phyloP scores from a whole-genome alignment of 2,797 vertebrate genomes.

The Peromyscus attwateri region DNA sequence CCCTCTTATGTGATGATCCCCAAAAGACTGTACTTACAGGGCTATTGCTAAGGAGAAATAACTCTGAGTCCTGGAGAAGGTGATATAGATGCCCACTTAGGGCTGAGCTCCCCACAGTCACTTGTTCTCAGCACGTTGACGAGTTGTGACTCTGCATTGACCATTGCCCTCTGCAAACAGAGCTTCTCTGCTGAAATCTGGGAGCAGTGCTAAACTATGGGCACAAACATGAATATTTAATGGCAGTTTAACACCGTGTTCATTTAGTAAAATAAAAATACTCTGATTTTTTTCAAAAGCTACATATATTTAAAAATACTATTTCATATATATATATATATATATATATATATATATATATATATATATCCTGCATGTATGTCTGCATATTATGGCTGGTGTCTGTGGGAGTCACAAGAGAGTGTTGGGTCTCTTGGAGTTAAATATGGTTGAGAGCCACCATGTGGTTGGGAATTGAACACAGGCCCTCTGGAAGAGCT shows the following conservation, averaged over 20 bases:
- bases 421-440: neutral
- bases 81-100: neutral
- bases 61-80: neutral
- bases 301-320: neutral
- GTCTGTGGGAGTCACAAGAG: neutral
- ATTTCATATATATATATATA: neutral
- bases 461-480: neutral
- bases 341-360: neutral
- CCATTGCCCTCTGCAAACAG: neutral
- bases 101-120: neutral
- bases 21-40: neutral
- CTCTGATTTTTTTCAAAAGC: neutral
- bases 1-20: neutral
- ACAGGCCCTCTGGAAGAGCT: neutral
- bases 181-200: neutral
- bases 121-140: neutral
- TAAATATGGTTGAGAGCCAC: neutral
- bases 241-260: neutral
- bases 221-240: neutral
- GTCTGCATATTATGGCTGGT: neutral
- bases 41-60: neutral
- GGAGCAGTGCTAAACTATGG: neutral
- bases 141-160: neutral
- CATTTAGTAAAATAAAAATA: neutral
- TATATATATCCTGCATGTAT: neutral